phyloP scores from a whole-genome alignment of 2,113 vertebrate species.

The Chitala chitala region DNA sequence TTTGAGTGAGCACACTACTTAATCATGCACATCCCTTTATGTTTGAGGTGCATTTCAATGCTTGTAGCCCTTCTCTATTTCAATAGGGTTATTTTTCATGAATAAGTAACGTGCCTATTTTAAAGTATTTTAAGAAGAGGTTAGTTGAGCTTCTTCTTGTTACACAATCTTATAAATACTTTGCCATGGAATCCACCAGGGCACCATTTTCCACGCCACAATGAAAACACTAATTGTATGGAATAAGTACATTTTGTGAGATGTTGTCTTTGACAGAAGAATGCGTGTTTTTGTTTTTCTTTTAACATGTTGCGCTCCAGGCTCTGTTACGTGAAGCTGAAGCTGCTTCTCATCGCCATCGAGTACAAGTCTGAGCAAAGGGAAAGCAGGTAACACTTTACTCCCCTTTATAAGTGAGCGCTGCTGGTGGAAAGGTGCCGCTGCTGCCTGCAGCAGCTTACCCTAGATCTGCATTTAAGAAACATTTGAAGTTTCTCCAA shows the following conservation, averaged over 20 bases:
- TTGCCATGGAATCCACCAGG: too few species aligned
- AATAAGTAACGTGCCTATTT: too few species aligned
- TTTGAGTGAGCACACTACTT: constrained; percentile 97
- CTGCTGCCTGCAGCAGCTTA: background rate
- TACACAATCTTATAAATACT: too few species aligned
- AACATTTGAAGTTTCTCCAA: background rate
- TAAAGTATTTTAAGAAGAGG: too few species aligned
- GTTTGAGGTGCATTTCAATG: too few species aligned
- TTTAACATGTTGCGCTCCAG: constrained; percentile 58
- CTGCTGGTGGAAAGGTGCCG: background rate
- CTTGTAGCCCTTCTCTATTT: too few species aligned
- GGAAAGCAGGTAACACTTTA: constrained; percentile 87
- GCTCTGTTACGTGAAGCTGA: constrained; percentile 96
- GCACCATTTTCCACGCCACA: too few species aligned
- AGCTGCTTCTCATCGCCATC: constrained; percentile 97
- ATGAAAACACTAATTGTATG: too few species aligned
- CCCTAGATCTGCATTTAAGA: background rate
- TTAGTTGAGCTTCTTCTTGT: too few species aligned
- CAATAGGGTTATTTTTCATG: too few species aligned
- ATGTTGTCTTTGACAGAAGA: background rate
- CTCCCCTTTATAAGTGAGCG: constrained; percentile 9
- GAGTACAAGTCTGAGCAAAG: constrained; percentile 96
- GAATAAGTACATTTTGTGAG: too few species aligned
- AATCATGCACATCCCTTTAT: too few species aligned
- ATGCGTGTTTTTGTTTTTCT: constrained; percentile 39